These are phyloP conservation scores for Scortum barcoo DNA, from an alignment of 2,113 vertebrate genomes.

Conservation along the genomic window DNA sequence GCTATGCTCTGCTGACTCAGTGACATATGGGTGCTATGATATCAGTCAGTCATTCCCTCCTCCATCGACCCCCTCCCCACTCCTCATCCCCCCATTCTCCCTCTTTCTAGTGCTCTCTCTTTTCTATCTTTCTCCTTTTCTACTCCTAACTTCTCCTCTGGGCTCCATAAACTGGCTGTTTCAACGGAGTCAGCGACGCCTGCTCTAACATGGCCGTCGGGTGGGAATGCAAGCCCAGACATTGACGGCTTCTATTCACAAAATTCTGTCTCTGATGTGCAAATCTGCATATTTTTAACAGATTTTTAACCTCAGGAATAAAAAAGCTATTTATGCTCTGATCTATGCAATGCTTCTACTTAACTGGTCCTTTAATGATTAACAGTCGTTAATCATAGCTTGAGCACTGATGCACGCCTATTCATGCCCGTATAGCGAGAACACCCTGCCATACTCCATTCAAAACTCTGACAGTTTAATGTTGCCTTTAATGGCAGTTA, in stretches of 20 bases:
- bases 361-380: conserved; percentile 31
- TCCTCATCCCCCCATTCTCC: too few species aligned
- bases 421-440: conserved; percentile 18
- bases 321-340: background rate
- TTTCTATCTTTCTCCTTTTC: conserved; percentile 20
- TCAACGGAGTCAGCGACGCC: conserved; percentile 60
- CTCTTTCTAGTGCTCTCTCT: background rate
- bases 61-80: background rate
- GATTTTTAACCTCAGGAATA: background rate
- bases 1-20: conserved; percentile 58
- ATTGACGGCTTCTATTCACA: background rate
- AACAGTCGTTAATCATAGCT: conserved; percentile 34
- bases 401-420: background rate
- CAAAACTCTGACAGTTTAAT: conserved; percentile 22
- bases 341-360: background rate
- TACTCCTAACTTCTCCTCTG: conserved; percentile 33
- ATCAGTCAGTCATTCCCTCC: conserved; percentile 67
- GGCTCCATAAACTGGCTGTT: conserved; percentile 49
- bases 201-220: conserved; percentile 58
- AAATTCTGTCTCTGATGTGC: conserved; percentile 19
- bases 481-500: conserved; percentile 27
- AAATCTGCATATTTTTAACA: conserved; percentile 22
- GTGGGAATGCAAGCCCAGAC: conserved; percentile 33
- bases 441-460: conserved; percentile 26
- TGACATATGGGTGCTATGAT: conserved; percentile 69